Conservation (phyloP, 1,140 invertebrate genomes). For the Bombus confusus region DNA sequence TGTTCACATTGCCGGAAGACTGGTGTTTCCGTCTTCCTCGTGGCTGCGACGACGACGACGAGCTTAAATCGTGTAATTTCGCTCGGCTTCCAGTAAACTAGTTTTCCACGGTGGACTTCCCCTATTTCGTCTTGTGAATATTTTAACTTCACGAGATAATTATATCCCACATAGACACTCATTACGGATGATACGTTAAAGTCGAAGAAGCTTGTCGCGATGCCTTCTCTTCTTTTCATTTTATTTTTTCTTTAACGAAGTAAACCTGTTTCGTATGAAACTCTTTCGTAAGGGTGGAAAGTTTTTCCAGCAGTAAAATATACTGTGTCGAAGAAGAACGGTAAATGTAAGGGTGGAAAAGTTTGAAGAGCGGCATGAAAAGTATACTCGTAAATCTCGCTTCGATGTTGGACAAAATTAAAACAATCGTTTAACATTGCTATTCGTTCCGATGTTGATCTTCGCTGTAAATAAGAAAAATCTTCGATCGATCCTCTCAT, state of each 20-base stretch:
- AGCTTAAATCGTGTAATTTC: constrained; percentile 40
- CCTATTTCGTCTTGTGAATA: constrained; percentile 9
- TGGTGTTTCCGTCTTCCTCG: constrained; percentile 19
- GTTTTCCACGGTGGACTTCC: constrained; percentile 1
- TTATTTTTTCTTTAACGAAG: not conserved
- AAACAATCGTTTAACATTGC: not conserved
- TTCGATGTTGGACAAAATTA: not conserved
- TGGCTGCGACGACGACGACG: constrained; percentile 11
- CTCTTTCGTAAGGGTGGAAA: constrained; percentile 23
- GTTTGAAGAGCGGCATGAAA: constrained; percentile 44
- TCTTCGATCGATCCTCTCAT: not conserved
- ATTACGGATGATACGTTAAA: not conserved
- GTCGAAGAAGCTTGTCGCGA: not conserved
- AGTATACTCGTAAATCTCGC: constrained; percentile 17
- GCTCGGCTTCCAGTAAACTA: constrained; percentile 39
- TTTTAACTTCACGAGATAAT: constrained; percentile 27
- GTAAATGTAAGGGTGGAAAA: constrained; percentile 37
- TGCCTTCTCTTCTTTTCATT: not conserved
- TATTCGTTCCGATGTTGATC: not conserved
- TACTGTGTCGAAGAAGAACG: constrained; percentile 27
- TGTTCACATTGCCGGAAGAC: constrained; percentile 44
- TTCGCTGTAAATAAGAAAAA: not conserved
- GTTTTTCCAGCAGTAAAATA: constrained; percentile 35
- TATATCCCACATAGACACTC: not conserved
- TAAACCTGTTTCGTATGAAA: constrained; percentile 46